Conservation (phyloP, 2,797 vertebrate species). For the Paguma larvata region DNA sequence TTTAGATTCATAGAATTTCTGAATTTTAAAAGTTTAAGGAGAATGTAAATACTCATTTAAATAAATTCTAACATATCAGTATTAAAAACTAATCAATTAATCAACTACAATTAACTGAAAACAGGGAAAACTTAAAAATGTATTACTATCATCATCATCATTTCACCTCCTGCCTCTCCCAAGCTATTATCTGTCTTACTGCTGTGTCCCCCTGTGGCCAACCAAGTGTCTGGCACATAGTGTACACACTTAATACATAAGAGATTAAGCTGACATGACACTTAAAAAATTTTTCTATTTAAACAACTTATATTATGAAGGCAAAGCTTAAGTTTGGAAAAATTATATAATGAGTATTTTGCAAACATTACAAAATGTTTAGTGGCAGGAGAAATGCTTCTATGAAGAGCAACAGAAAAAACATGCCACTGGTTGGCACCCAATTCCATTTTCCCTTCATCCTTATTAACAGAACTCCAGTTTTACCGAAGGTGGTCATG, state of each 20-base stretch:
- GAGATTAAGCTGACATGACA: conserved; percentile 1
- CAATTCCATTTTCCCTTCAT: not conserved
- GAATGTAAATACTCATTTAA: conserved; percentile 21
- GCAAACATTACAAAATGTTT: not conserved
- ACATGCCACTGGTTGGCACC: not conserved
- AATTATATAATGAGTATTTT: not conserved
- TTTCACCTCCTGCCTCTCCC: not conserved
- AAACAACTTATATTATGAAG: not conserved
- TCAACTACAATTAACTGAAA: conserved; percentile 29
- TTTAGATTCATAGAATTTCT: conserved; percentile 5
- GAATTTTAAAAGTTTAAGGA: conserved; percentile 42
- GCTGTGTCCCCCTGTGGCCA: not conserved
- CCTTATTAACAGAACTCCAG: conserved; percentile 8
- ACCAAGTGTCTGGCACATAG: not conserved
- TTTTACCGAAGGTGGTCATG: not conserved
- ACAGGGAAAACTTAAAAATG: conserved; percentile 19
- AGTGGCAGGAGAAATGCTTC: conserved; percentile 3
- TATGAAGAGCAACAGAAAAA: conserved; percentile 22
- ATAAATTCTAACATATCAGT: not conserved
- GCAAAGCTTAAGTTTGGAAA: not conserved
- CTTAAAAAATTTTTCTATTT: not conserved
- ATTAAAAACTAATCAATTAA: conserved; percentile 48
- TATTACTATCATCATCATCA: not conserved
- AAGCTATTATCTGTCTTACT: not conserved
- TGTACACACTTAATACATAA: not conserved